A percentile compares a stretch with the other conserved stretches of the same genome.
Conservation (phyloP, 2,888 invertebrate genomes). For the Diabrotica balteata region DNA sequence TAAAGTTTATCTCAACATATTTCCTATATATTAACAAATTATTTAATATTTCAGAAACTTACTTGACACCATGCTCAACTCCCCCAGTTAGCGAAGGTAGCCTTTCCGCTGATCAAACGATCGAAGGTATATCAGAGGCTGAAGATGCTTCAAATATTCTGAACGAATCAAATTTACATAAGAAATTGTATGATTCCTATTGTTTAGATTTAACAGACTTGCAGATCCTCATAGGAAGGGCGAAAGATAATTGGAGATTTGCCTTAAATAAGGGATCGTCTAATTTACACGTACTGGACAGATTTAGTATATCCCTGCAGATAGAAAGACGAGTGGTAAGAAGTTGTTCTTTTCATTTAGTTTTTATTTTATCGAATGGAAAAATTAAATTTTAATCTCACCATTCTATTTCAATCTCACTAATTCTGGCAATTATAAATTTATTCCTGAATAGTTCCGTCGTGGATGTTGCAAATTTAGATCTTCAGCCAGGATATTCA, state of each 20-base stretch:
- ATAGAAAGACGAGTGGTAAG: conserved; percentile 76
- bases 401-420: too few relatives aligned
- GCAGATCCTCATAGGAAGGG: conserved; percentile 88
- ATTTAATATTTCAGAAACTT: conserved; percentile 63
- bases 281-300: conserved; percentile 78
- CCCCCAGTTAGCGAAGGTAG: conserved; percentile 83
- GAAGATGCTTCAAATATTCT: conserved; percentile 50
- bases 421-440: too few relatives aligned
- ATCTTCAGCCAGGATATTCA: too few relatives aligned
- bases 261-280: conserved; percentile 84
- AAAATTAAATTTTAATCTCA: too few relatives aligned
- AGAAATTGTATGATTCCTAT: conserved; percentile 80
- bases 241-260: conserved; percentile 88
- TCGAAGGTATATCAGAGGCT: conserved; percentile 50
- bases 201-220: conserved; percentile 81
- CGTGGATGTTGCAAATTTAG: too few relatives aligned
- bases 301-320: conserved; percentile 67
- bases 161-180: conserved; percentile 70
- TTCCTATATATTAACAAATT: not conserved
- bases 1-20: not conserved
- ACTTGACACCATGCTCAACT: conserved; percentile 86
- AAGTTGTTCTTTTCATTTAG: too few relatives aligned
- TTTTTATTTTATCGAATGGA: too few relatives aligned
- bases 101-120: conserved; percentile 61
- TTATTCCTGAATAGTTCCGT: too few relatives aligned